Evolutionary conservation across 2,113 vertebrate genomes (phyloP).

Genomic region (Macquaria australasica): DNA sequence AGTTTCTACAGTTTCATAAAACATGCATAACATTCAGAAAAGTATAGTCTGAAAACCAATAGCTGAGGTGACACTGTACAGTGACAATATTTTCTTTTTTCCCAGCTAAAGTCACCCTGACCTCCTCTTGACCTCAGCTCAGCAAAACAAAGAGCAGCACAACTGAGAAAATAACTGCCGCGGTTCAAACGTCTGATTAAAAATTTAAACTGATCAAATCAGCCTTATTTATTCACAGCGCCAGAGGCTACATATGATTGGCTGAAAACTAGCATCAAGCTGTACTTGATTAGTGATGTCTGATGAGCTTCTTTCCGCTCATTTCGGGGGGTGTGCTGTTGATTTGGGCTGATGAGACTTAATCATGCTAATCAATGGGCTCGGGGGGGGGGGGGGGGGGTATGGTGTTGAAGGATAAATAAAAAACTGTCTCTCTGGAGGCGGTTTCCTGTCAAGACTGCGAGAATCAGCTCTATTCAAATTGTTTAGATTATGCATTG

Average conservation of each 20-base stretch:
- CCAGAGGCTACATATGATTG: constrained; percentile 63
- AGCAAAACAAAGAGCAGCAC: constrained; percentile 46
- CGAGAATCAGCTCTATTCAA: constrained; percentile 2
- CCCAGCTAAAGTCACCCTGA: constrained; percentile 37
- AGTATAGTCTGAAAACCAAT: background rate
- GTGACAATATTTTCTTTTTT: background rate
- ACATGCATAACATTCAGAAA: background rate
- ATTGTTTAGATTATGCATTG: constrained; percentile 18
- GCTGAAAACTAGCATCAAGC: constrained; percentile 68
- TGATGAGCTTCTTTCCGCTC: constrained; percentile 66
- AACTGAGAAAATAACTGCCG: constrained; percentile 42
- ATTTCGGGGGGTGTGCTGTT: constrained; percentile 45
- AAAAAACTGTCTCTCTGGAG: background rate
- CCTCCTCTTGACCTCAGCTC: constrained; percentile 57
- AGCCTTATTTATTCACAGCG: constrained; percentile 62
- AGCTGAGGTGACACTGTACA: background rate
- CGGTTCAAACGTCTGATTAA: constrained; percentile 65
- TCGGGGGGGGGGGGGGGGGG: background rate
- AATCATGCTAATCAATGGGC: constrained; percentile 75
- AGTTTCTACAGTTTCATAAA: constrained; percentile 23
- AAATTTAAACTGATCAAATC: constrained; percentile 69
- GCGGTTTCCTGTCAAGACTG: constrained; percentile 11
- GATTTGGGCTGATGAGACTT: constrained; percentile 77
- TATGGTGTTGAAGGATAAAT: constrained; percentile 16
- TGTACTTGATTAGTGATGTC: constrained; percentile 76